Evolutionary conservation across 2,888 invertebrate genomes (phyloP).

Genomic region (Cremastinae sp.): DNA sequence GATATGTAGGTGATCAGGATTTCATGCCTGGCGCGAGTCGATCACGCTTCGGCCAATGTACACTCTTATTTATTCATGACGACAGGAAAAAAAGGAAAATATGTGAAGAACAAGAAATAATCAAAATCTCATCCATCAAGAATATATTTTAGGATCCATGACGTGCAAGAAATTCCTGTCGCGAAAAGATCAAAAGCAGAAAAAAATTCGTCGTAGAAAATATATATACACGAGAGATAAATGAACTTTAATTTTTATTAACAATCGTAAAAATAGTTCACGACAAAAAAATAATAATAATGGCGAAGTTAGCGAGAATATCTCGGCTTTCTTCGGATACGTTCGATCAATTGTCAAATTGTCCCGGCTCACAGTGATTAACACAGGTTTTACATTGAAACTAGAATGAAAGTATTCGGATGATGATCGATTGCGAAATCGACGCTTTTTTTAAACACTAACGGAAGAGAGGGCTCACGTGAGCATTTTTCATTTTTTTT

Average conservation of each 20-base stretch:
- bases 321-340: conserved; percentile 37
- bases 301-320: conserved; percentile 31
- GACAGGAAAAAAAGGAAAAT: conserved; percentile 1
- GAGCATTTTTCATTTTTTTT: conserved; percentile 18
- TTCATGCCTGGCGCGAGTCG: conserved; percentile 24
- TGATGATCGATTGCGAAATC: conserved; percentile 54
- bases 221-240: background rate
- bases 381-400: conserved; percentile 13
- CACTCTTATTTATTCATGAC: conserved; percentile 14
- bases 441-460: conserved; percentile 48
- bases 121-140: conserved; percentile 1
- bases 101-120: background rate
- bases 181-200: too few species aligned
- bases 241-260: background rate
- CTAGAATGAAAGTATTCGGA: conserved; percentile 54
- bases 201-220: too few species aligned
- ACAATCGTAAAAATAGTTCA: background rate
- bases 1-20: conserved; percentile 74
- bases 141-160: too few species aligned
- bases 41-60: conserved; percentile 34
- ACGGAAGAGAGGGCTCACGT: conserved; percentile 55
- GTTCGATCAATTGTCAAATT: conserved; percentile 50
- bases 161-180: too few species aligned
- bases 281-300: conserved; percentile 12
- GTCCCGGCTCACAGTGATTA: conserved; percentile 42